Conservation (phyloP, 1,140 invertebrate genomes). For the Theocolax elegans region DNA sequence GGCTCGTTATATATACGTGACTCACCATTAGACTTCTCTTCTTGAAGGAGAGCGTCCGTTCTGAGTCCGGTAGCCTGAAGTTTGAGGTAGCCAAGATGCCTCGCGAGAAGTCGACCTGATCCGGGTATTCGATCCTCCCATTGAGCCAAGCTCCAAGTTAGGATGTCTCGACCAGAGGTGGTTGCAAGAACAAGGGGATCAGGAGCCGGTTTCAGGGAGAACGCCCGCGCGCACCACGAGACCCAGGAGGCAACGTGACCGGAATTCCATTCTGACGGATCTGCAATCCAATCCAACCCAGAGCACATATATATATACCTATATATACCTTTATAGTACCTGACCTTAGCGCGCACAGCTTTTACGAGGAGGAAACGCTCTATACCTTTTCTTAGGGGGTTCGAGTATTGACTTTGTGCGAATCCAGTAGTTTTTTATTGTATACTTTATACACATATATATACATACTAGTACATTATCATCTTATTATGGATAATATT, state of each 20-base stretch:
- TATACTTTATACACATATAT: too few species aligned
- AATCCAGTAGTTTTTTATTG: too few species aligned
- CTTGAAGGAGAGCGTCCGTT: slow-evolving; percentile 50
- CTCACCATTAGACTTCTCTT: slow-evolving; percentile 52
- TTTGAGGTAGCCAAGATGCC: slow-evolving; percentile 56
- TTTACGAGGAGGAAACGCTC: too few species aligned
- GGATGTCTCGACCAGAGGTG: slow-evolving; percentile 34
- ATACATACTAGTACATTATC: too few species aligned
- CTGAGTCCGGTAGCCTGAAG: slow-evolving; percentile 57
- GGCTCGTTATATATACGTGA: too few species aligned
- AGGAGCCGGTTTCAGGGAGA: slow-evolving; percentile 63
- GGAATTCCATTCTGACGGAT: slow-evolving; percentile 74
- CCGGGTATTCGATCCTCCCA: slow-evolving; percentile 3
- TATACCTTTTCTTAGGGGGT: too few species aligned
- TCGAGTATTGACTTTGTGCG: too few species aligned
- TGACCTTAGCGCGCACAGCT: too few species aligned
- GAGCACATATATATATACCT: too few species aligned
- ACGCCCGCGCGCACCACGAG: slow-evolving; percentile 72
- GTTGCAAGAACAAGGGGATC: not conserved
- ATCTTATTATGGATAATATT: too few species aligned
- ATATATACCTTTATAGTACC: too few species aligned
- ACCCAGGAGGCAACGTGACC: slow-evolving; percentile 75
- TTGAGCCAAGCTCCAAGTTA: slow-evolving; percentile 12
- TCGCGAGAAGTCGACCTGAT: slow-evolving; percentile 49
- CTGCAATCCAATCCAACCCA: slow-evolving; percentile 59